phyloP scores from a whole-genome alignment of 1,140 invertebrate genomes.

The Danaus plexippus region DNA sequence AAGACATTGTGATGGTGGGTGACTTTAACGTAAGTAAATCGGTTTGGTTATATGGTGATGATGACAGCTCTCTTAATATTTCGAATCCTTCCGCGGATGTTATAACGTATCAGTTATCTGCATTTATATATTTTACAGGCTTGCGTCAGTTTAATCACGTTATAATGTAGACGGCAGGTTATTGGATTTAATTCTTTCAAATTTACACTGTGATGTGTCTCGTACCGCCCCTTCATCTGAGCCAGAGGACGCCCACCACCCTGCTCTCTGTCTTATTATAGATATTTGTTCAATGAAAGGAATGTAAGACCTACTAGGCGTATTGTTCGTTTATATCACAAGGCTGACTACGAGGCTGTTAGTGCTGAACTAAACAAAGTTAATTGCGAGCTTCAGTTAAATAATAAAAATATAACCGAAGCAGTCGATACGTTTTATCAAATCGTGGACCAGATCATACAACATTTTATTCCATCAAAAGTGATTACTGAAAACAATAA shows the following conservation, averaged over 20 bases:
- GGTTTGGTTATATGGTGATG: no score
- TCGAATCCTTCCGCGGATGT: conserved; percentile 8
- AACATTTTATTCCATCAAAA: conserved; percentile 5
- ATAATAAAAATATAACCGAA: not conserved
- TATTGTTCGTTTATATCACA: conserved; percentile 5
- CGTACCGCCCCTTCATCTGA: not conserved
- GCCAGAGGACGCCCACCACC: no score
- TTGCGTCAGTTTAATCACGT: conserved; percentile 5
- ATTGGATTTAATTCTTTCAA: conserved; percentile 6
- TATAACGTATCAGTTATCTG: conserved; percentile 8
- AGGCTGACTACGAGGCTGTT: conserved; percentile 1
- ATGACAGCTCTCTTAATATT: no score
- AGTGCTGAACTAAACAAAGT: not conserved
- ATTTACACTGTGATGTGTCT: conserved; percentile 4
- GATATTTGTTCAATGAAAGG: conserved; percentile 8
- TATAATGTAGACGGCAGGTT: conserved; percentile 1
- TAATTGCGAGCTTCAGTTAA: conserved; percentile 7
- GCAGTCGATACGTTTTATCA: no score
- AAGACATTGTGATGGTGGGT: no score
- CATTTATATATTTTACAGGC: no score
- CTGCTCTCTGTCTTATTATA: conserved; percentile 8
- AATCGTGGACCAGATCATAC: not conserved
- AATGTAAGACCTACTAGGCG: not conserved
- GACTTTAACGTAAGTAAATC: no score
- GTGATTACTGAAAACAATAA: conserved; percentile 6